These are phyloP conservation scores for Cavia porcellus DNA, from an alignment of 2,113 vertebrate genomes.

Conservation along the genomic window DNA sequence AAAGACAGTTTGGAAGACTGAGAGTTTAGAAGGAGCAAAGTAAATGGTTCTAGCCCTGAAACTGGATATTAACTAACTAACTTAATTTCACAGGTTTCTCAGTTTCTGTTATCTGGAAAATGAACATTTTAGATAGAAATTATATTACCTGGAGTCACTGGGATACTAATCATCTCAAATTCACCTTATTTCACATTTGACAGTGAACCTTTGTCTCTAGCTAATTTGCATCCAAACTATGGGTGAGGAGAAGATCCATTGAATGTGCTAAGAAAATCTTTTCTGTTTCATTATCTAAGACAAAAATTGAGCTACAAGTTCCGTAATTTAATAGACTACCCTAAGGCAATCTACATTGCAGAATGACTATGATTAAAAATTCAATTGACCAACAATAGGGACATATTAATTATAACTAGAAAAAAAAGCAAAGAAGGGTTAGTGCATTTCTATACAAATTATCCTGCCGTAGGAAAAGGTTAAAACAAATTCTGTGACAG, in stretches of 20 bases:
- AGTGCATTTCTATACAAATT: constrained; percentile 84
- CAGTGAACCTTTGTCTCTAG: not conserved
- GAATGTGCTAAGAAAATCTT: not conserved
- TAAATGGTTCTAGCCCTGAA: not conserved
- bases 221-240: constrained; percentile 45
- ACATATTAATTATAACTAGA: constrained; percentile 82
- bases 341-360: constrained; percentile 72
- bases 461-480: constrained; percentile 63
- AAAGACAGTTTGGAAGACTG: not conserved
- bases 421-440: constrained; percentile 78
- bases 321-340: constrained; percentile 65
- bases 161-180: not conserved
- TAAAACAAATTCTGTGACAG: constrained; percentile 55
- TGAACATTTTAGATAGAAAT: not conserved
- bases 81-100: constrained; percentile 1
- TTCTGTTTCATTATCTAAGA: constrained; percentile 53
- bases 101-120: constrained; percentile 38
- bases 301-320: constrained; percentile 63
- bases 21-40: not conserved
- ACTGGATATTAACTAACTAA: not conserved
- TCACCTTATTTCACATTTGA: not conserved
- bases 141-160: not conserved
- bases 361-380: constrained; percentile 81
- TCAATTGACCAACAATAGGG: constrained; percentile 78
- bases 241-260: not conserved